phyloP scores from a whole-genome alignment of 1,140 invertebrate species.

The Babylonia areolata region DNA sequence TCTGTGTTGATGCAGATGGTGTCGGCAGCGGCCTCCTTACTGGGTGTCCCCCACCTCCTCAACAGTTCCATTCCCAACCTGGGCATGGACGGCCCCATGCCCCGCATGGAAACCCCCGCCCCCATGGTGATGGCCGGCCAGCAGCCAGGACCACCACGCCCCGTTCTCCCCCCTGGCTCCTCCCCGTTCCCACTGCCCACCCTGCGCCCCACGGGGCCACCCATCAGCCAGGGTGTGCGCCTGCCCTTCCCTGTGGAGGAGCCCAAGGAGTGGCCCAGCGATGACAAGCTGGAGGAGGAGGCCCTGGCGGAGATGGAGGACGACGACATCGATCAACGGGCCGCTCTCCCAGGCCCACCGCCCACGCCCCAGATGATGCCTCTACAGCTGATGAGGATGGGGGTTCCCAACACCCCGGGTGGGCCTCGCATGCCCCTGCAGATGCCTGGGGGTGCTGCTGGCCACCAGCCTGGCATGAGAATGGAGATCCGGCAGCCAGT shows the following conservation, averaged over 20 bases:
- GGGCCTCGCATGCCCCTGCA: neutral
- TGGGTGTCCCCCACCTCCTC: neutral
- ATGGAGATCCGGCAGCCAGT: constrained; percentile 30
- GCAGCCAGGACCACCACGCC: constrained; percentile 8
- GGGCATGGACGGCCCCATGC: neutral
- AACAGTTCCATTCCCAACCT: neutral
- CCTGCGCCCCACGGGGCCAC: constrained; percentile 5
- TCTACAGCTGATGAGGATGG: constrained; percentile 24
- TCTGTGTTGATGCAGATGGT: constrained; percentile 20
- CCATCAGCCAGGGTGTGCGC: neutral
- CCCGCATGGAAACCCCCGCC: neutral
- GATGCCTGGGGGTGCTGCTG: neutral
- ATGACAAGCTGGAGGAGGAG: constrained; percentile 35
- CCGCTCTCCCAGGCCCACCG: neutral
- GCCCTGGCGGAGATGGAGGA: constrained; percentile 36
- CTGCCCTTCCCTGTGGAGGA: constrained; percentile 22
- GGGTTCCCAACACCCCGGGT: neutral
- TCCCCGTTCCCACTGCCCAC: constrained; percentile 5
- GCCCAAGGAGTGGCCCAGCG: constrained; percentile 30
- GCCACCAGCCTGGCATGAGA: constrained; percentile 11
- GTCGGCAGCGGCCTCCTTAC: constrained; percentile 8
- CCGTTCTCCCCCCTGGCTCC: neutral
- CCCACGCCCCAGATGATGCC: constrained; percentile 5
- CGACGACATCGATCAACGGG: constrained; percentile 27
- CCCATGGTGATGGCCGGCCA: constrained; percentile 17